A percentile compares a stretch with the other conserved stretches of the same genome.
Evolutionary conservation across 2,797 vertebrate genomes (phyloP).

Genomic region (Potorous gilbertii): DNA sequence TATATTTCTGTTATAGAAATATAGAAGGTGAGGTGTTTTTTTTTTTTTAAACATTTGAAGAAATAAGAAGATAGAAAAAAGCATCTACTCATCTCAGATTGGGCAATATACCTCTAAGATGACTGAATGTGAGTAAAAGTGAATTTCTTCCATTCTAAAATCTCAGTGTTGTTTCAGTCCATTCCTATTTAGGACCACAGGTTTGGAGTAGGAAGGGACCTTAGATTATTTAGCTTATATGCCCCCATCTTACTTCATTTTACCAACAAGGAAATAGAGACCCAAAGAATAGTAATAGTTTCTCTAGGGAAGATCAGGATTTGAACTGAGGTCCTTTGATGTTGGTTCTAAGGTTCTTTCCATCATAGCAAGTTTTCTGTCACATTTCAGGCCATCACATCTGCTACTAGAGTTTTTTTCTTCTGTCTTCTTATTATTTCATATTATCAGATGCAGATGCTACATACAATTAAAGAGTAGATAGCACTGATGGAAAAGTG

Average conservation of each 20-base stretch:
- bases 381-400: neutral
- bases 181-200: neutral
- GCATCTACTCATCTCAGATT: neutral
- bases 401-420: neutral
- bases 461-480: neutral
- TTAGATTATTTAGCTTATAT: neutral
- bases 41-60: neutral
- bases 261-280: neutral
- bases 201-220: neutral
- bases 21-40: neutral
- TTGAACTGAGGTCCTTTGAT: neutral
- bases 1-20: no score
- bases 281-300: neutral
- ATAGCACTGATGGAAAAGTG: neutral
- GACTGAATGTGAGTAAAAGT: neutral
- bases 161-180: neutral
- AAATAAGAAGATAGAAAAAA: neutral
- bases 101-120: neutral
- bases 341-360: neutral
- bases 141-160: neutral
- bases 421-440: neutral
- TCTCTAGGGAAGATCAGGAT: neutral
- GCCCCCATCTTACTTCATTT: neutral
- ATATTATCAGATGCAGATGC: neutral
- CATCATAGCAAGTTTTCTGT: neutral